Conservation (phyloP, 2,797 vertebrate species). For the Galago senegalensis region DNA sequence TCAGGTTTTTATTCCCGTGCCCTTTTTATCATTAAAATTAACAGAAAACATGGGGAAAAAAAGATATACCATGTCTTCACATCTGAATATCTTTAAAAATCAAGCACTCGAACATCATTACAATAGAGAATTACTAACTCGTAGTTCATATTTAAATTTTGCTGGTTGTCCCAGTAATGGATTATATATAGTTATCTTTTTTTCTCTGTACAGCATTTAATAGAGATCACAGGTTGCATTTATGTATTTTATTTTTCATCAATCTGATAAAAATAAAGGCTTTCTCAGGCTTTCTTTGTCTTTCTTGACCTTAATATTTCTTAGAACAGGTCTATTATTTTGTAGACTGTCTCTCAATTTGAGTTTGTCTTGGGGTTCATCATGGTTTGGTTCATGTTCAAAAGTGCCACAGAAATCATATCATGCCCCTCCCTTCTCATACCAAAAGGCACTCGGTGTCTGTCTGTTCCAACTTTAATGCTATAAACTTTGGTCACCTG, state of each 20-base stretch:
- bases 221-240: not conserved
- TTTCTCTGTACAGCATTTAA: not conserved
- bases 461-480: not conserved
- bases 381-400: not conserved
- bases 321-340: not conserved
- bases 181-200: not conserved
- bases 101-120: not conserved
- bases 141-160: not conserved
- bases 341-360: not conserved
- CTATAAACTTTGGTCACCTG: not conserved
- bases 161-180: not conserved
- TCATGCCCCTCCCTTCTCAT: not conserved
- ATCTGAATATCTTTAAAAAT: not conserved
- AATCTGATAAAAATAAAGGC: not conserved
- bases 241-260: not conserved
- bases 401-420: not conserved
- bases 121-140: not conserved
- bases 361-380: not conserved
- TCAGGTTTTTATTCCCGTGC: conserved; percentile 87
- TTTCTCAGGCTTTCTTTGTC: not conserved
- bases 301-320: conserved; percentile 19
- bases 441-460: no score
- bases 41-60: conserved; percentile 83
- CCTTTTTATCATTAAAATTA: conserved; percentile 89
- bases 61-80: not conserved